A percentile compares a stretch with the other conserved stretches of the same genome.
Conservation (phyloP, 2,797 vertebrate species). For the Tragelaphus eurycerus region DNA sequence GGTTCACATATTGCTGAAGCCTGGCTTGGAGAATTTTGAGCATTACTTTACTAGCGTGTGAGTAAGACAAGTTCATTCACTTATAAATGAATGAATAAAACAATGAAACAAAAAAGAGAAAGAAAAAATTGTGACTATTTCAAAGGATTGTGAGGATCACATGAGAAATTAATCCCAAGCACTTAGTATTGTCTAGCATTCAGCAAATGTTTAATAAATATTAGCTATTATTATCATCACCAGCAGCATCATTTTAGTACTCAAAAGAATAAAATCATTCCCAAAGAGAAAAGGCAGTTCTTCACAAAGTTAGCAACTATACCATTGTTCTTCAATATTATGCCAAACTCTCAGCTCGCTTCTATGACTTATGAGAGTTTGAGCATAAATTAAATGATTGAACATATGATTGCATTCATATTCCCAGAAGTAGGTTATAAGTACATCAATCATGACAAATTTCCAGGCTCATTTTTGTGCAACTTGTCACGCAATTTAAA, state of each 20-base stretch:
- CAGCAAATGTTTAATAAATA: not conserved
- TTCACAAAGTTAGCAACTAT: not conserved
- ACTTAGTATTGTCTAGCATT: not conserved
- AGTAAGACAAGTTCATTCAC: not conserved
- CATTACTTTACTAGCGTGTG: no score
- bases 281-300: not conserved
- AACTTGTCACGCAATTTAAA: not conserved
- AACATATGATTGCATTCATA: not conserved
- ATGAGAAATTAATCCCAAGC: not conserved
- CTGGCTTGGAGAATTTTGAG: no score
- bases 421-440: constrained; percentile 23
- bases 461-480: not conserved
- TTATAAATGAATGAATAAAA: not conserved
- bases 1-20: no score
- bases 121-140: not conserved
- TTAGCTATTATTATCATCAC: not conserved
- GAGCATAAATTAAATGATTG: constrained; percentile 19
- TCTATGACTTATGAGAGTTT: constrained; percentile 30
- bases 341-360: constrained; percentile 12
- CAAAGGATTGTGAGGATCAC: not conserved
- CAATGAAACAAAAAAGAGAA: not conserved
- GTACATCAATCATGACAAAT: constrained; percentile 33
- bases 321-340: not conserved
- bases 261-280: not conserved
- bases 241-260: not conserved